Conservation (phyloP, 2,888 invertebrate genomes). For the Andrena marginata region DNA sequence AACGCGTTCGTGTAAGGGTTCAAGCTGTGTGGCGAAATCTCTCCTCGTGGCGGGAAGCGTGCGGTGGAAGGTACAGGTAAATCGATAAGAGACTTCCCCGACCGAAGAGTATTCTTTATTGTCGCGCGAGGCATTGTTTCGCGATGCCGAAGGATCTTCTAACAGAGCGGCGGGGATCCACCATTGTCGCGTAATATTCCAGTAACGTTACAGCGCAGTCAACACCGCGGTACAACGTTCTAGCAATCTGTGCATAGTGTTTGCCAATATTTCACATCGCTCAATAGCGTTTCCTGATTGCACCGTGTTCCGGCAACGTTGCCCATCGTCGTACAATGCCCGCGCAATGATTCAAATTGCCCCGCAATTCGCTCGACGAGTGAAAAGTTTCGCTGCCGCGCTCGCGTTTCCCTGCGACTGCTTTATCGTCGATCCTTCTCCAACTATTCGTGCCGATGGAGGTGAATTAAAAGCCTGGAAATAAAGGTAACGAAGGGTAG, state of each 20-base stretch:
- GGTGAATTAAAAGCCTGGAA: neutral
- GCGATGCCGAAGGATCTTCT: neutral
- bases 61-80: too few relatives aligned
- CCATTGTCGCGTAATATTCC: neutral
- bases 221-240: too few relatives aligned
- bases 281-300: too few relatives aligned
- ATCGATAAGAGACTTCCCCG: neutral
- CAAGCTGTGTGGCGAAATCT: neutral
- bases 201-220: neutral
- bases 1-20: neutral
- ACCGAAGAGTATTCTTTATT: neutral
- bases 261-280: neutral
- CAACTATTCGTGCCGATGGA: neutral
- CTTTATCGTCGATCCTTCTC: neutral
- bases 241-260: neutral
- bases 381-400: neutral
- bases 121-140: neutral
- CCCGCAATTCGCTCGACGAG: neutral
- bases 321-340: neutral
- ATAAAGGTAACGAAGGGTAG: slow-evolving; percentile 1
- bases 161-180: neutral
- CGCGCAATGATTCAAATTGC: neutral
- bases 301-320: neutral
- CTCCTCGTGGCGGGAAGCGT: too few relatives aligned
- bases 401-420: neutral